Evolutionary conservation across 2,888 invertebrate species (phyloP), one percentile per base, ranked within the genome.

Genomic region (Trypoxylon attenuatum): DNA sequence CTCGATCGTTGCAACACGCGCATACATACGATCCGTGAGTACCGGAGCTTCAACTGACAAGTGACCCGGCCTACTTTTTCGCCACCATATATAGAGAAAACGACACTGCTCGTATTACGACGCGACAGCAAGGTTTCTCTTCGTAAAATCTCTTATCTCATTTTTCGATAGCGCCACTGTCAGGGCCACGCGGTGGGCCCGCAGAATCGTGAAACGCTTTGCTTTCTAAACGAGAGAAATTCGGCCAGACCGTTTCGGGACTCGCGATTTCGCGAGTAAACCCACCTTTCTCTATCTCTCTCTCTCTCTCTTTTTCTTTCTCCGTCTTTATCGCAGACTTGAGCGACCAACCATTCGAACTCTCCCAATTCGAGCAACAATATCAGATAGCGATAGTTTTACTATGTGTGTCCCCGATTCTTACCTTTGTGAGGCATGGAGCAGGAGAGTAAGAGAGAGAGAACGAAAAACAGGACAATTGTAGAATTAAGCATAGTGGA

Each of bases 1-100:
- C n/a, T n/a, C n/a, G n/a, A n/a, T n/a, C n/a, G n/a, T n/a, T n/a
- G n/a, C n/a, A n/a, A n/a, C n/a, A n/a, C n/a, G n/a, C n/a, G n/a
- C n/a, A n/a, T n/a, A n/a, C n/a, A n/a, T n/a, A n/a, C n/a, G n/a
- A n/a, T n/a, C n/a, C n/a, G n/a, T n/a, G n/a, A n/a, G n/a, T n/a
- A 69, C 55, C 49, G 29, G 38, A 60, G 60, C 43, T 52, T 59
- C 51, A 62, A 52, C 55, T 55, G 59, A 68, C 67, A n/a, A n/a
- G n/a, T 65, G 73, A 75, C 77, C 70, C 80, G 84, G 76, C 82
- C 84, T 74, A 84, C 84, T 82, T 84, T 80, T 83, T 82, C 77
- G 53, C 76, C 71, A 49, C 77, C 79, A 77, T 79, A 76, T 78
- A 77, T 68, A 75, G 75, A 38, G 64, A 45, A 53, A 58, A 46